Percentiles rank a stretch among this genome's conserved stretches.
Evolutionary conservation across 2,888 invertebrate species (phyloP).

Genomic region (Cryptocephalus primarius): DNA sequence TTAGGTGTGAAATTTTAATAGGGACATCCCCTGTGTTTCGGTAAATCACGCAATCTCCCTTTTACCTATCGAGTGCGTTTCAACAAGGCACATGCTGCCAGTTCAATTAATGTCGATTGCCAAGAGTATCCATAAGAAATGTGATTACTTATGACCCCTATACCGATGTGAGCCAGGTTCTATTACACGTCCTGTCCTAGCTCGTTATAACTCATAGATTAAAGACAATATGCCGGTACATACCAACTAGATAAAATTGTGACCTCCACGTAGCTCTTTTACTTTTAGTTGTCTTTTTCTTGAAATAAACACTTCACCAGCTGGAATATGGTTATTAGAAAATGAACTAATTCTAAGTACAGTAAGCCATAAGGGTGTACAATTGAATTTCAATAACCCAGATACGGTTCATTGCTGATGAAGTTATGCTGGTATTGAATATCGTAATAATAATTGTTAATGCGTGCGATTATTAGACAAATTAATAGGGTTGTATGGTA

Average conservation of each 20-base stretch:
- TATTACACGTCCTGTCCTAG: neutral
- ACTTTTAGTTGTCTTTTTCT: constrained; percentile 1
- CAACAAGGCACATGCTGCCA: constrained; percentile 1
- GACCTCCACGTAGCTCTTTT: constrained; percentile 1
- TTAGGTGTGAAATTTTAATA: too few relatives aligned
- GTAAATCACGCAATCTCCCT: too few relatives aligned
- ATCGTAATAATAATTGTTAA: constrained; percentile 6
- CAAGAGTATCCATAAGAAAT: neutral
- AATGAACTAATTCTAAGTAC: constrained; percentile 6
- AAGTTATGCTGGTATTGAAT: constrained; percentile 8
- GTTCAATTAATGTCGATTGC: neutral
- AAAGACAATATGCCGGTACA: constrained; percentile 4
- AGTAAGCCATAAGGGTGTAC: constrained; percentile 7
- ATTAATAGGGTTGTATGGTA: too few relatives aligned
- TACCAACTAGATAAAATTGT: constrained; percentile 4
- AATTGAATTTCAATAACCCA: constrained; percentile 10
- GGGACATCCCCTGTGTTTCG: too few relatives aligned
- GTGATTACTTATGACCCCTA: constrained; percentile 2
- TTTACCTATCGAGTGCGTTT: too few relatives aligned
- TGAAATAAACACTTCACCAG: constrained; percentile 2
- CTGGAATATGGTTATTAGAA: constrained; percentile 2
- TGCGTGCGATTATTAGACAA: too few relatives aligned
- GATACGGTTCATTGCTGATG: constrained; percentile 6
- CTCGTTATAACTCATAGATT: constrained; percentile 3
- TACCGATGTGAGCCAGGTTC: constrained; percentile 1